Evolutionary conservation across 2,113 vertebrate species (phyloP).

Genomic region (Anhinga rufa): DNA sequence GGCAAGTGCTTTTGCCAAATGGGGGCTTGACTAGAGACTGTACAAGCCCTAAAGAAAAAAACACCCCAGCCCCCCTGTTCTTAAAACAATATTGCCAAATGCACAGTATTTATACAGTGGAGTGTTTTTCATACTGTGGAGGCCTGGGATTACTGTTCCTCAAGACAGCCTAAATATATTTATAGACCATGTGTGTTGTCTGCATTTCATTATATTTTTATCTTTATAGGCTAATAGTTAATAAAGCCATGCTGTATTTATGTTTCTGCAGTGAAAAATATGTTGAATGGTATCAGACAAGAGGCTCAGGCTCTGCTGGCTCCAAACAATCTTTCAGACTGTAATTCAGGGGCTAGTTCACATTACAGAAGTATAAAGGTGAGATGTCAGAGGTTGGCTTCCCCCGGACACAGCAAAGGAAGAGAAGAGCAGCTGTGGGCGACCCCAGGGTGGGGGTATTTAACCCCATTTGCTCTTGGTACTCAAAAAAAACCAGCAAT

Average conservation of each 20-base stretch:
- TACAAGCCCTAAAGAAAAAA: not conserved
- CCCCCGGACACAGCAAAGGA: not conserved
- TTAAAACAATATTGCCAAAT: not conserved
- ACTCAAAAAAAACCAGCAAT: not conserved
- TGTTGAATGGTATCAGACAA: not conserved
- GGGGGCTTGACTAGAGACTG: fast-evolving
- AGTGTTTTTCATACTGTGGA: not conserved
- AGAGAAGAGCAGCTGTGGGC: not conserved
- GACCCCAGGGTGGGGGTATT: not conserved
- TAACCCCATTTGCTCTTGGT: not conserved
- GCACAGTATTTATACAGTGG: not conserved
- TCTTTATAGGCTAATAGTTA: not conserved
- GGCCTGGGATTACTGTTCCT: not conserved
- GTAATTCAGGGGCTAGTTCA: not conserved
- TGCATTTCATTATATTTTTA: not conserved
- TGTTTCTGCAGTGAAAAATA: not conserved
- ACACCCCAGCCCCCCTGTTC: not conserved
- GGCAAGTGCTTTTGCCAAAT: not conserved
- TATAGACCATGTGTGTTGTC: not conserved
- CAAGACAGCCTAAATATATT: not conserved
- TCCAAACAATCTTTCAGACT: not conserved
- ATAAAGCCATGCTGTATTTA: not conserved
- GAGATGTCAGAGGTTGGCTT: not conserved
- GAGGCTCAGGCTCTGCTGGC: not conserved
- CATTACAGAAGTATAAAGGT: not conserved